Conservation (phyloP, 2,888 invertebrate genomes). For the Salpingus planirostris region DNA sequence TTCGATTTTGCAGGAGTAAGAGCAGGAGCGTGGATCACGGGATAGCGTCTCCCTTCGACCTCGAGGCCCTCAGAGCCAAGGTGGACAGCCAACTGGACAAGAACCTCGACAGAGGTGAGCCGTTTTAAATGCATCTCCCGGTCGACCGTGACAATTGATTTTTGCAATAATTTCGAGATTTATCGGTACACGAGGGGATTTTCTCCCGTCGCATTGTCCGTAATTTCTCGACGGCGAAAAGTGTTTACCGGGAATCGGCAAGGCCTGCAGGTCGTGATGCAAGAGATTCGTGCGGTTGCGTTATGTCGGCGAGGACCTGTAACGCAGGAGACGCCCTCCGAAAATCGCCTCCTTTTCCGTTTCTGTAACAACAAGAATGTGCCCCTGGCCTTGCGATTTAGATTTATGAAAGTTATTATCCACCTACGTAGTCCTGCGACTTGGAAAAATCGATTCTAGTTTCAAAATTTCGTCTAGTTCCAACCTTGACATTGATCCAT, state of each 20-base stretch:
- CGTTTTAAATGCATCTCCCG: no score
- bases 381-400: no score
- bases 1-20: constrained; percentile 65
- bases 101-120: constrained; percentile 53
- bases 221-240: not conserved
- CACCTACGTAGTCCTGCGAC: no score
- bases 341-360: no score
- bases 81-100: constrained; percentile 81
- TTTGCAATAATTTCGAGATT: not conserved
- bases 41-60: constrained; percentile 74
- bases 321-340: no score
- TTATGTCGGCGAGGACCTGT: no score
- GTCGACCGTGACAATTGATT: constrained; percentile 7
- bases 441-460: no score
- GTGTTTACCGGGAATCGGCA: not conserved
- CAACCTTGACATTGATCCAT: no score
- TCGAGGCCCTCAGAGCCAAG: constrained; percentile 76
- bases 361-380: no score
- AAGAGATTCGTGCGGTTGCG: constrained; percentile 7
- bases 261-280: constrained; percentile 10
- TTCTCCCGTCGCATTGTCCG: no score
- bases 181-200: not conserved
- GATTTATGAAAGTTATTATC: no score
- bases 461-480: no score
- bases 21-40: constrained; percentile 88